Conservation (phyloP, 2,797 vertebrate genomes). For the Xenentodon cancila region DNA sequence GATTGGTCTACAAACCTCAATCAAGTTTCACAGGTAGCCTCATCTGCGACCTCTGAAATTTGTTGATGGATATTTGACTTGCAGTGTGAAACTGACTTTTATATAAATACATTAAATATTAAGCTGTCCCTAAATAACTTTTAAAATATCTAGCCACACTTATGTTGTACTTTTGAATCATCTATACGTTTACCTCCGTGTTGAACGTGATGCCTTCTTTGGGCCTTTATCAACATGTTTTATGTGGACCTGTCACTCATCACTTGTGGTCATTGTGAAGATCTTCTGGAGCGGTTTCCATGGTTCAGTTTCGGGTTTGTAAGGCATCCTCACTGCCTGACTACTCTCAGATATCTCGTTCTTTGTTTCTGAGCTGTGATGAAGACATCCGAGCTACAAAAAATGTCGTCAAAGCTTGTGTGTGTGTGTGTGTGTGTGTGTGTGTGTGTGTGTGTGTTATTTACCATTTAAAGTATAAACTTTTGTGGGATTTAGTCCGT, state of each 20-base stretch:
- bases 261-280: background rate
- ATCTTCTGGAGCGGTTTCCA: background rate
- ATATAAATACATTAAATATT: too few relatives aligned
- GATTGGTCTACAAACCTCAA: too few relatives aligned
- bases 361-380: constrained; percentile 14
- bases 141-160: too few relatives aligned
- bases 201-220: too few relatives aligned
- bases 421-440: constrained; percentile 3
- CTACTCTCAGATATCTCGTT: constrained; percentile 26
- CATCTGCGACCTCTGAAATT: too few relatives aligned
- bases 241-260: background rate
- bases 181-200: too few relatives aligned
- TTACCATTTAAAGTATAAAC: background rate
- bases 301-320: constrained; percentile 2
- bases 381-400: constrained; percentile 31
- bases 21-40: too few relatives aligned
- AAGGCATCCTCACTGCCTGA: constrained; percentile 10
- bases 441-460: background rate
- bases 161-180: too few relatives aligned
- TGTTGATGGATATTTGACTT: too few relatives aligned
- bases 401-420: constrained; percentile 3
- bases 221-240: too few relatives aligned
- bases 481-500: constrained; percentile 8
- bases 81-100: too few relatives aligned
- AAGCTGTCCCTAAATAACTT: too few relatives aligned